Percentiles rank a stretch among this genome's conserved stretches.
Evolutionary conservation across 2,797 vertebrate species (phyloP).

Genomic region (Spizella passerina): DNA sequence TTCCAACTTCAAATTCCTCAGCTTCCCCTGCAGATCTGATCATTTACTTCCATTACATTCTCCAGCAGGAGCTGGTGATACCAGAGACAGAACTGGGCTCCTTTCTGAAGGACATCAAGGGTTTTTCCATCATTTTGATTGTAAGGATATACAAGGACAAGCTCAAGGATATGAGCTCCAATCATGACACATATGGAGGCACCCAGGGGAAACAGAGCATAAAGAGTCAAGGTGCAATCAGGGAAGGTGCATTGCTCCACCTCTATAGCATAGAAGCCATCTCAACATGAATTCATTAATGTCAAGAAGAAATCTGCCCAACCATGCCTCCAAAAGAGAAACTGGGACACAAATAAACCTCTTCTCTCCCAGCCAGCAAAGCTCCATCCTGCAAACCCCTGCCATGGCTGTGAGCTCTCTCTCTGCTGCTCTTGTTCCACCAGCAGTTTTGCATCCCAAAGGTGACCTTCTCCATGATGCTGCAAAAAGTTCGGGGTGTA

Average conservation of each 20-base stretch:
- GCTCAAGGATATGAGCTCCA: background rate
- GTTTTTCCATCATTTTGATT: background rate
- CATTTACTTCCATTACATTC: background rate
- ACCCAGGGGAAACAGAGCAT: background rate
- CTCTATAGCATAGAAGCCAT: background rate
- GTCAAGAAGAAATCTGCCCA: background rate
- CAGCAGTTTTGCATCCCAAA: background rate
- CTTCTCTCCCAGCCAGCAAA: background rate
- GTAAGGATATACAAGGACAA: background rate
- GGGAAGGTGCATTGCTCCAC: rapidly evolving
- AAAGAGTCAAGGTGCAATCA: background rate
- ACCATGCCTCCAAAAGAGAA: background rate
- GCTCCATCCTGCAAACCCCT: background rate
- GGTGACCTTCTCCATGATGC: background rate
- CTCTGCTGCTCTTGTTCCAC: background rate
- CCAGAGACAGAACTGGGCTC: background rate
- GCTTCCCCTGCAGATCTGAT: background rate
- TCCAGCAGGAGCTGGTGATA: background rate
- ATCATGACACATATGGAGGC: rapidly evolving
- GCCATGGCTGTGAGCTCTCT: background rate
- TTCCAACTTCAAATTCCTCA: background rate
- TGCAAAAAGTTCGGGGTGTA: background rate
- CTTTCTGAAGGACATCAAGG: background rate
- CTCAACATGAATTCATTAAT: background rate
- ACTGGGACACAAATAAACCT: rapidly evolving